Base-by-base conservation (phyloP, 2,113 vertebrate species). In the Podocnemis expansa region DNA sequence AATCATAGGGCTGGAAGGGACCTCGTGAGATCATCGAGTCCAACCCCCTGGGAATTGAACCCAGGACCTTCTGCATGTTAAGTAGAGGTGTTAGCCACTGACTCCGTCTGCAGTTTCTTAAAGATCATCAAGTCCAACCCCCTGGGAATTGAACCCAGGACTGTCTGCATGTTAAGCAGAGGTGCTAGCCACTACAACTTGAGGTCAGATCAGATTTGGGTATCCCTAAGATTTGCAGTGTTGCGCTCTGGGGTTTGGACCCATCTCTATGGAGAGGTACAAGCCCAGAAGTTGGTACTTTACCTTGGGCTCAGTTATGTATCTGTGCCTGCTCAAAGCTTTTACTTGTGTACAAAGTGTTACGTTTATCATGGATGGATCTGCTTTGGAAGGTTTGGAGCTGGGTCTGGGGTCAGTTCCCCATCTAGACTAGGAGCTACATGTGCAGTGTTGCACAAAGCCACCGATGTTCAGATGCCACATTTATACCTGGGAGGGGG, bases 401-500 rank as follows among this genome's bases (percentile, higher is more conserved):
- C 31, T 67, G 63, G 51, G 1, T 10, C 0, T 19, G 55, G 73
- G 8, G 25, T 3, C 38, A 13, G 8, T 55, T 51, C 51, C 25
- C 13, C 16, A 3, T 41, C n/a, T 16, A 55, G 47, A 49, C 19
- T 1, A 51, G n/a, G 34, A n/a, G 51, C 7, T 80, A n/a, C 34
- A 41, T 10, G n/a, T 8, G 31, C 78, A 38, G 78, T 19, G 10
- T n/a, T 34, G 6, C 31, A 16, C 31, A 63, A 63, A 63, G 60
- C 16, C 14, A 34, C 27, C n/a, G n/a, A n/a, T n/a, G n/a, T n/a
- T n/a, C n/a, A 43, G 0, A 19, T 5, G 3, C 0, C 6, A 38
- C 1, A 22, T 0, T 0, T 1, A 79, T 80, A 34, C 60, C 84
- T 67, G 27, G 0, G n/a, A 70, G 17, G 70, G 41, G 79, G 5